Conservation (phyloP, 2,888 invertebrate genomes). For the Reticulitermes lucifugus region DNA sequence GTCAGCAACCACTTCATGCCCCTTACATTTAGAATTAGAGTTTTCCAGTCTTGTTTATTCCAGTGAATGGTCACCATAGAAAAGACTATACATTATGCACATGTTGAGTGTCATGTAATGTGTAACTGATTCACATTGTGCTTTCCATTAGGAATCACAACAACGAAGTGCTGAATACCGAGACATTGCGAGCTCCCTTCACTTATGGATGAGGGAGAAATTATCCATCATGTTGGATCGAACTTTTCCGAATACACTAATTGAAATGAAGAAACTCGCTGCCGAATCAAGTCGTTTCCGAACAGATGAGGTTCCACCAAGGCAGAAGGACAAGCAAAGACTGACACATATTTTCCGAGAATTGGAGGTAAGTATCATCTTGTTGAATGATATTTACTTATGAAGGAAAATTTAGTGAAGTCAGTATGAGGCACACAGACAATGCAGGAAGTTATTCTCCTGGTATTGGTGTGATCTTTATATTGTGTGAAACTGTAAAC, state of each 20-base stretch:
- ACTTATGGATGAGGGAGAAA: conserved; percentile 93
- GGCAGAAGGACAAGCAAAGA: conserved; percentile 90
- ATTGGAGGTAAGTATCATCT: conserved; percentile 69
- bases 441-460: too few species aligned
- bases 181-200: conserved; percentile 86
- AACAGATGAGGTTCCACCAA: conserved; percentile 92
- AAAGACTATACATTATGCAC: too few species aligned
- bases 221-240: conserved; percentile 88
- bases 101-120: conserved; percentile 26
- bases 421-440: too few species aligned
- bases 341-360: conserved; percentile 89
- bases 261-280: conserved; percentile 95
- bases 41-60: too few species aligned
- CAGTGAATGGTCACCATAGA: too few species aligned
- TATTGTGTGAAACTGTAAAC: too few species aligned
- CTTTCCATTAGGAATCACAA: conserved; percentile 75
- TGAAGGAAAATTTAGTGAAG: too few species aligned
- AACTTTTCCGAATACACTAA: conserved; percentile 91
- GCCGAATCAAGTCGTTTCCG: conserved; percentile 93
- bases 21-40: too few species aligned
- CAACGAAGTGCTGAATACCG: conserved; percentile 91
- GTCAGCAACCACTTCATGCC: too few species aligned
- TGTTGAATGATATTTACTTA: too few species aligned
- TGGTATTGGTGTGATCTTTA: too few species aligned
- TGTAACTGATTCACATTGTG: too few species aligned